Conservation (phyloP, 1,140 invertebrate species). For the Linepithema humile region DNA sequence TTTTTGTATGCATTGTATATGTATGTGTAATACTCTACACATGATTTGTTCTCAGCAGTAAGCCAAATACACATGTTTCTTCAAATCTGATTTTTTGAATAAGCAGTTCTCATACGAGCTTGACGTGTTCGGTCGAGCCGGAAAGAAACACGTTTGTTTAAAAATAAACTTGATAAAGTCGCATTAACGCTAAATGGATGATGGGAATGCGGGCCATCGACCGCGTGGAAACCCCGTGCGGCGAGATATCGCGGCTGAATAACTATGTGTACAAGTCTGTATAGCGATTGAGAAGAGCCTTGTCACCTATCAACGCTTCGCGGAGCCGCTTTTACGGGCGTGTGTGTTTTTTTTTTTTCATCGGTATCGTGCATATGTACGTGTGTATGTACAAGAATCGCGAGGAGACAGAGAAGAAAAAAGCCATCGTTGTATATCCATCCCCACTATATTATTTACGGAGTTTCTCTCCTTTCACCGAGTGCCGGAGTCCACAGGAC, state of each 20-base stretch:
- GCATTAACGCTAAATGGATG: background rate
- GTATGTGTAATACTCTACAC: background rate
- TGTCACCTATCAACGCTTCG: constrained; percentile 18
- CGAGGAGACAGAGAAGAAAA: constrained; percentile 61
- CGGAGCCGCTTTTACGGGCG: constrained; percentile 20
- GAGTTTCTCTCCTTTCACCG: constrained; percentile 80
- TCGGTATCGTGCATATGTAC: constrained; percentile 16
- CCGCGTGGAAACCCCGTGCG: background rate
- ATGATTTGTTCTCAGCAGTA: background rate
- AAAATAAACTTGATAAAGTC: background rate
- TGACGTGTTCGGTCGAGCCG: no score
- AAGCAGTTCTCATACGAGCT: background rate
- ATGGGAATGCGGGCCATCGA: constrained; percentile 22
- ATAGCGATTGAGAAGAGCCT: background rate
- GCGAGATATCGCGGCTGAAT: background rate
- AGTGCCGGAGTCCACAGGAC: constrained; percentile 62
- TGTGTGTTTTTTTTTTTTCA: no score
- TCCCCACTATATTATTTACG: constrained; percentile 72
- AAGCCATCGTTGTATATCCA: constrained; percentile 65
- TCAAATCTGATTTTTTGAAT: background rate
- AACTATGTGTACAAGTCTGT: background rate
- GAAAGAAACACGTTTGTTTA: background rate
- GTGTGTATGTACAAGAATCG: constrained; percentile 5
- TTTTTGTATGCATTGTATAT: no score
- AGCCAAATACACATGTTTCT: background rate